Evolutionary conservation across 2,888 invertebrate genomes (phyloP).

Genomic region (Drosophila prostipennis): DNA sequence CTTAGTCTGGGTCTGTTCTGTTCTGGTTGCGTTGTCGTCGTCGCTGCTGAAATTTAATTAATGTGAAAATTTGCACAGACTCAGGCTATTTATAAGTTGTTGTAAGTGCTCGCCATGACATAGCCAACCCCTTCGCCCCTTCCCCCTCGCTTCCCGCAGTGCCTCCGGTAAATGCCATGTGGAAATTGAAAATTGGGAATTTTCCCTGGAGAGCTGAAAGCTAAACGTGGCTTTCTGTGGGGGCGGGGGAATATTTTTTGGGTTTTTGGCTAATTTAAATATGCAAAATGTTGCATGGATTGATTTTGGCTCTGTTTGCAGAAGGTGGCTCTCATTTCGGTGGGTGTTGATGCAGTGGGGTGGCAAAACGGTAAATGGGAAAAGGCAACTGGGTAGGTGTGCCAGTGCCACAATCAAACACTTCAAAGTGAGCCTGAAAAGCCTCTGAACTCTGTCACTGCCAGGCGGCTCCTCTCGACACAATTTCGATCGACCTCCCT

Average conservation of each 20-base stretch:
- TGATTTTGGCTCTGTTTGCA: conserved; percentile 32
- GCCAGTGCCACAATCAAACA: conserved; percentile 39
- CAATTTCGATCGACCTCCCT: conserved; percentile 22
- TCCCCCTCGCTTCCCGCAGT: not conserved
- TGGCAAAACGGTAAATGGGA: not conserved
- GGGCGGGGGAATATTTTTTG: conserved; percentile 39
- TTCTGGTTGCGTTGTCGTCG: conserved; percentile 50
- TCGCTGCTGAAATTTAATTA: conserved; percentile 79
- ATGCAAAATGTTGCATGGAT: conserved; percentile 27
- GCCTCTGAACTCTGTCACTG: conserved; percentile 45
- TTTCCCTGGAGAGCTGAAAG: conserved; percentile 38
- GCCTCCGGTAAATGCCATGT: conserved; percentile 39
- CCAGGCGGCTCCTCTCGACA: conserved; percentile 43
- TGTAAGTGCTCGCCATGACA: conserved; percentile 71
- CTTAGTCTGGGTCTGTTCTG: conserved; percentile 21
- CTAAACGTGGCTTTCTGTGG: conserved; percentile 38
- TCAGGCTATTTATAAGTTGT: conserved; percentile 79
- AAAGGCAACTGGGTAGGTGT: conserved; percentile 22
- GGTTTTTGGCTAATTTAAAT: conserved; percentile 37
- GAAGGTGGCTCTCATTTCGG: conserved; percentile 28
- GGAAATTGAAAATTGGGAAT: conserved; percentile 62
- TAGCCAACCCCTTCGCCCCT: conserved; percentile 21
- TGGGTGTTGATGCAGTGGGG: conserved; percentile 4
- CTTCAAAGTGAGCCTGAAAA: conserved; percentile 48
- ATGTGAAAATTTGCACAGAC: conserved; percentile 82